Conservation (phyloP, 2,113 vertebrate genomes). For the Scopus umbretta region DNA sequence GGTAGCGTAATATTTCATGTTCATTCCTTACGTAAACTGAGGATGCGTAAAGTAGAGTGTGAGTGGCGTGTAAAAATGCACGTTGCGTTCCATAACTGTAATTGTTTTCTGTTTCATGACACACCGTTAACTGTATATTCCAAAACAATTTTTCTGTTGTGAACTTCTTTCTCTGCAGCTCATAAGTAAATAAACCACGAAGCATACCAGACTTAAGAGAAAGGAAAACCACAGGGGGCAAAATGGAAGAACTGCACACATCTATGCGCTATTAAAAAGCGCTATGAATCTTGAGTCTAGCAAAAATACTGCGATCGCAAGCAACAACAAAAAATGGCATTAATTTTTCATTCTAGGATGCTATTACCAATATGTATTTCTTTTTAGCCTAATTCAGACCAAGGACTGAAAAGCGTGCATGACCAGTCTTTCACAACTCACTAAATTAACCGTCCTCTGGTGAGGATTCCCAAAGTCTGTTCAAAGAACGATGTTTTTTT, state of each 20-base stretch:
- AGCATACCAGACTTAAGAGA: not conserved
- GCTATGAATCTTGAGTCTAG: not conserved
- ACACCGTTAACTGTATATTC: not conserved
- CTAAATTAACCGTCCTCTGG: not conserved
- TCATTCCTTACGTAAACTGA: conserved; percentile 3
- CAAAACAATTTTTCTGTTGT: not conserved
- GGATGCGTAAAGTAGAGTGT: not conserved
- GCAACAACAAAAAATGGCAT: not conserved
- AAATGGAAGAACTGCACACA: not conserved
- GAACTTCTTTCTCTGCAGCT: not conserved
- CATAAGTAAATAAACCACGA: not conserved
- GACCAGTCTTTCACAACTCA: not conserved
- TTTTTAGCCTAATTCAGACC: not conserved
- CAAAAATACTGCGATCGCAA: not conserved
- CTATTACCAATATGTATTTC: not conserved
- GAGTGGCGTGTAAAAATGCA: not conserved
- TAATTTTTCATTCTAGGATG: not conserved
- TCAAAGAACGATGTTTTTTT: not conserved
- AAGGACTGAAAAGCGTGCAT: not conserved
- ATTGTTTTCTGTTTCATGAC: conserved; percentile 7
- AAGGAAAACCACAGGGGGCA: conserved; percentile 32
- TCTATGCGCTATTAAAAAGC: not conserved
- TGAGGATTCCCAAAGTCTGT: not conserved
- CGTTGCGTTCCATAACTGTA: not conserved
- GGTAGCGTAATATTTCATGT: not conserved